Evolutionary conservation across 1,140 invertebrate species (phyloP), one percentile per base, ranked within the genome.

Genomic region (Drosophila elegans): DNA sequence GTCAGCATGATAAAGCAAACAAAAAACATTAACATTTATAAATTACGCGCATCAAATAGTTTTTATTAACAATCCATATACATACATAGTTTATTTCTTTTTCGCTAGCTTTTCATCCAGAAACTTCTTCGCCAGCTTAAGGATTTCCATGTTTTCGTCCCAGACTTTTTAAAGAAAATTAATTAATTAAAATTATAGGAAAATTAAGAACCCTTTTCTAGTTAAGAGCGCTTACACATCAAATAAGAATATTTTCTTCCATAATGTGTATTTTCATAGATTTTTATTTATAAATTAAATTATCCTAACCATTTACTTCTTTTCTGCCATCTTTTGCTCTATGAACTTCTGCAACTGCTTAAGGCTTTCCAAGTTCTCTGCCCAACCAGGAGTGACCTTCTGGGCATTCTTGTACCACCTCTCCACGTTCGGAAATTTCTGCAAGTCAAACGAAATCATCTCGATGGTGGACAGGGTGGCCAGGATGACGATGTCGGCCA

Each of bases 371-470:
- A 55, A 1, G 38, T 68, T 81, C 32, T 80, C 66, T 11, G 46
- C 78, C 78, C 73, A 82, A n/a, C 95, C 96, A 1, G 96, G 95
- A 7, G 95, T 94, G 2, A 94, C 94, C n/a, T 91, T 92, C 88
- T 95, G 95, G 34, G 95, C 94, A 67, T 93, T 95, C 12, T 94
- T 94, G 62, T 95, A 94, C 96, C 96, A 97, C 64, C 93, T 94
- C 21, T 78, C 90, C 39, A 97, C 94, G 63, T 97, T 96, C 3
- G 94, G 91, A 89, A 95, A 97, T 64, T 94, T 94, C n/a, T 93
- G 92, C 11, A 96, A 79, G 76, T 96, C 94, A 48, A 95, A 95
- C 3, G 94, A 94, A 3, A 94, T 91, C 0, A 93, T 94, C 90
- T 96, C 94, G 54, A 94, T 93, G 52, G 94, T 95, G 6, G 95